A percentile compares a stretch with the other conserved stretches of the same genome.
Conservation (phyloP, 2,797 vertebrate species). For the Pagetopsis macropterus region DNA sequence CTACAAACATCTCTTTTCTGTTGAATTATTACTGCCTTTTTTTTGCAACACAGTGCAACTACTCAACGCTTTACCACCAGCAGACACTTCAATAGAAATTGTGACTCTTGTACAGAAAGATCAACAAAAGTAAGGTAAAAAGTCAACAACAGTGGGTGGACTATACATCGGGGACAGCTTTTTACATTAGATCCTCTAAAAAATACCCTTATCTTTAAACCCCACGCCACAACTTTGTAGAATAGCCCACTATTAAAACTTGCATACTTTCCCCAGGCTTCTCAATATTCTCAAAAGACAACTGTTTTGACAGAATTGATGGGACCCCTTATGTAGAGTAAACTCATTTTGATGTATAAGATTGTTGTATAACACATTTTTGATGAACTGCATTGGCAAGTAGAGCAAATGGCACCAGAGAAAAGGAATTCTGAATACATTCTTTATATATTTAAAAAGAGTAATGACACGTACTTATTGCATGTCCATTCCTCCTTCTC, state of each 20-base stretch:
- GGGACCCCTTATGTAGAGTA: too few relatives aligned
- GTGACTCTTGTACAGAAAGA: background rate
- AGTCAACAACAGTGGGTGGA: background rate
- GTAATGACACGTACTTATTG: conserved; percentile 63
- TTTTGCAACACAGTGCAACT: too few relatives aligned
- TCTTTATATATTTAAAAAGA: background rate
- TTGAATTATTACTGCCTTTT: too few relatives aligned
- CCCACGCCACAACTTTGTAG: background rate
- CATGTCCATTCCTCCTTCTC: conserved; percentile 57
- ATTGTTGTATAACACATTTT: conserved; percentile 1
- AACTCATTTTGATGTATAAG: background rate
- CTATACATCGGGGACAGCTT: background rate
- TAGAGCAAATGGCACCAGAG: too few relatives aligned
- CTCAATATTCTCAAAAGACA: background rate
- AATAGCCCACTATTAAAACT: too few relatives aligned
- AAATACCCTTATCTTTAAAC: background rate
- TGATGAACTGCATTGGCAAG: background rate
- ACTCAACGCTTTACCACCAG: too few relatives aligned
- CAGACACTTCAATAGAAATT: too few relatives aligned
- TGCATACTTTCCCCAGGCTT: too few relatives aligned
- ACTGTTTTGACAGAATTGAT: background rate
- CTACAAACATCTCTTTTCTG: too few relatives aligned
- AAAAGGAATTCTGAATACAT: background rate
- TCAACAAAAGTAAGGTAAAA: background rate
- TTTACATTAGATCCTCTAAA: background rate